Percentiles rank a stretch among this genome's conserved stretches.
These are phyloP conservation scores for Yasuhikotakia modesta DNA, from an alignment of 2,797 vertebrate genomes.

Conservation along the genomic window DNA sequence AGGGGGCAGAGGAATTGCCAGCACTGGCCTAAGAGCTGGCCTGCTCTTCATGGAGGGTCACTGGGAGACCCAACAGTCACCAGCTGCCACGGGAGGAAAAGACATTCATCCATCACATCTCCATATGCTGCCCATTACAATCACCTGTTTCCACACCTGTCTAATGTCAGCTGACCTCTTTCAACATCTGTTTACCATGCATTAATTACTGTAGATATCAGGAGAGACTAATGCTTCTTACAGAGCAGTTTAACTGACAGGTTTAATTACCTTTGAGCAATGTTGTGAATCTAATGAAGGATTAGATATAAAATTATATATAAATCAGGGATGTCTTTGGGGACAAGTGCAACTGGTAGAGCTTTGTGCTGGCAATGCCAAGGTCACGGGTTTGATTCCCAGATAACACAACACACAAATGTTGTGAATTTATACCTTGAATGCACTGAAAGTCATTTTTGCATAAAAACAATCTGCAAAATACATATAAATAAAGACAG, in stretches of 20 bases:
- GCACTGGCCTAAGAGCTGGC: constrained; percentile 52
- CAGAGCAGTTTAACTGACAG: constrained; percentile 7
- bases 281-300: constrained; percentile 11
- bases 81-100: constrained; percentile 72
- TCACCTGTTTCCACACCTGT: constrained; percentile 67
- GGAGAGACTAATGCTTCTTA: constrained; percentile 17
- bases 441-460: too few species aligned
- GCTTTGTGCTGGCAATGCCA: too few species aligned
- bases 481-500: not conserved
- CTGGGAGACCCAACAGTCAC: constrained; percentile 68
- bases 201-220: constrained; percentile 64
- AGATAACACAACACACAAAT: too few species aligned
- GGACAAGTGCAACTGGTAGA: too few species aligned
- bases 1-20: constrained; percentile 5
- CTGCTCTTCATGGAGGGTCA: constrained; percentile 47
- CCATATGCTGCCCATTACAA: constrained; percentile 83
- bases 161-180: constrained; percentile 67
- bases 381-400: too few species aligned
- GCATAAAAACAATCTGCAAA: not conserved
- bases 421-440: too few species aligned
- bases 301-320: not conserved
- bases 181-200: constrained; percentile 75
- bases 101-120: constrained; percentile 73
- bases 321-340: not conserved
- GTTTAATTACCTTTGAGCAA: not conserved